Evolutionary conservation across 2,888 invertebrate genomes (phyloP).

Genomic region (Chaitophorus viminalis): DNA sequence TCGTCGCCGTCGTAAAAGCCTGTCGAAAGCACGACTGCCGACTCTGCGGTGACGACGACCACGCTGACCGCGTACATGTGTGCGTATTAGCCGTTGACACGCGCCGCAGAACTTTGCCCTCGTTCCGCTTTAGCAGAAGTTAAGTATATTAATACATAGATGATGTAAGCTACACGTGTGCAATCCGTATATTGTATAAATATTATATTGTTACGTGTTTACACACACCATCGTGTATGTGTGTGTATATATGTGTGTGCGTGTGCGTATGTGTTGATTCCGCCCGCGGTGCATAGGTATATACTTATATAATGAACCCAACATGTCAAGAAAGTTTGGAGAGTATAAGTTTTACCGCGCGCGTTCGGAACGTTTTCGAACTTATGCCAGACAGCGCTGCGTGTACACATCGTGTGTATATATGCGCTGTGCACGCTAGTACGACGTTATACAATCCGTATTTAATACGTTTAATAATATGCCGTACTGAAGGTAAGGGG

Average conservation of each 20-base stretch:
- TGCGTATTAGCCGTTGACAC: not conserved
- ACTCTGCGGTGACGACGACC: not conserved
- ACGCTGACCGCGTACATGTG: not conserved
- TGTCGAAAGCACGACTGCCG: too few species aligned
- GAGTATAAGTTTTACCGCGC: too few species aligned
- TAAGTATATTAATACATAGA: too few species aligned
- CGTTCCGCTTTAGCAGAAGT: not conserved
- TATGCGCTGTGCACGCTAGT: not conserved
- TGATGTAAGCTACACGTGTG: not conserved
- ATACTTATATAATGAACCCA: not conserved
- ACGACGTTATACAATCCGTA: too few species aligned
- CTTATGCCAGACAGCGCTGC: not conserved
- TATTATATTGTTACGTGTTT: not conserved
- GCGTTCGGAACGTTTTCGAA: not conserved
- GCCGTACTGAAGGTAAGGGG: too few species aligned
- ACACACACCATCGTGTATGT: too few species aligned
- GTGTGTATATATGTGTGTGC: too few species aligned
- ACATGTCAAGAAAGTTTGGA: not conserved
- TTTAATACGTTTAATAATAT: too few species aligned
- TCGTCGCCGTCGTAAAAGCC: too few species aligned
- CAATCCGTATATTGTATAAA: not conserved
- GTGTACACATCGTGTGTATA: not conserved
- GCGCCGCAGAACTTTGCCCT: not conserved
- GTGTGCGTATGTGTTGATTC: too few species aligned
- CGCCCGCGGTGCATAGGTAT: too few species aligned